phyloP scores from a whole-genome alignment of 2,797 vertebrate species.

The Myotis myotis region DNA sequence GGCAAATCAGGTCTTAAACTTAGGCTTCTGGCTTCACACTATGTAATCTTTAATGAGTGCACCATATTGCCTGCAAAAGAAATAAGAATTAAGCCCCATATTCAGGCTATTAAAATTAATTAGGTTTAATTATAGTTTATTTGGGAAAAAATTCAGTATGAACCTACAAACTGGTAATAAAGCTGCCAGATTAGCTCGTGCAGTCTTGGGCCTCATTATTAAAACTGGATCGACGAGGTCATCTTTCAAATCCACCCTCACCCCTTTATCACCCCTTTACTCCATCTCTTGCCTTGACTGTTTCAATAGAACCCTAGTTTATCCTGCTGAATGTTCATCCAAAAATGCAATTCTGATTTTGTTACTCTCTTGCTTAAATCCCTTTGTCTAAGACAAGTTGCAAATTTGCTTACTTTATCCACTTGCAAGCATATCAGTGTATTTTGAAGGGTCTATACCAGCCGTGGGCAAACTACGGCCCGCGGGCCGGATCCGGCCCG shows the following conservation, averaged over 20 bases:
- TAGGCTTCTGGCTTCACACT: neutral
- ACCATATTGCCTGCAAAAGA: neutral
- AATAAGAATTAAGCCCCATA: neutral
- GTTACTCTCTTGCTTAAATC: neutral
- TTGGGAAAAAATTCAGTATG: neutral
- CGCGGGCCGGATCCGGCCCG: too few species aligned
- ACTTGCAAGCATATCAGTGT: neutral
- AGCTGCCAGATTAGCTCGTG: neutral
- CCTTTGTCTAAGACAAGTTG: neutral
- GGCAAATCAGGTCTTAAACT: neutral
- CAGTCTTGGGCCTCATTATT: neutral
- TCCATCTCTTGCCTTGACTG: neutral
- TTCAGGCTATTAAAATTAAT: neutral
- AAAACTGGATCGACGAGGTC: neutral
- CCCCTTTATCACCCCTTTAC: too few species aligned
- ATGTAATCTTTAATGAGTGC: neutral
- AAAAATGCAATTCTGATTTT: neutral
- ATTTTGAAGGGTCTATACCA: neutral
- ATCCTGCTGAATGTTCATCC: neutral
- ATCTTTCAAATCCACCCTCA: neutral
- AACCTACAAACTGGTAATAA: neutral
- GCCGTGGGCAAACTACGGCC: too few species aligned
- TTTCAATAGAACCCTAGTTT: neutral
- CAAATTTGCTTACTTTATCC: neutral
- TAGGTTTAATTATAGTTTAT: slow-evolving; percentile 33